Conservation (phyloP, 2,888 invertebrate genomes). For the Schizaphis graminum region DNA sequence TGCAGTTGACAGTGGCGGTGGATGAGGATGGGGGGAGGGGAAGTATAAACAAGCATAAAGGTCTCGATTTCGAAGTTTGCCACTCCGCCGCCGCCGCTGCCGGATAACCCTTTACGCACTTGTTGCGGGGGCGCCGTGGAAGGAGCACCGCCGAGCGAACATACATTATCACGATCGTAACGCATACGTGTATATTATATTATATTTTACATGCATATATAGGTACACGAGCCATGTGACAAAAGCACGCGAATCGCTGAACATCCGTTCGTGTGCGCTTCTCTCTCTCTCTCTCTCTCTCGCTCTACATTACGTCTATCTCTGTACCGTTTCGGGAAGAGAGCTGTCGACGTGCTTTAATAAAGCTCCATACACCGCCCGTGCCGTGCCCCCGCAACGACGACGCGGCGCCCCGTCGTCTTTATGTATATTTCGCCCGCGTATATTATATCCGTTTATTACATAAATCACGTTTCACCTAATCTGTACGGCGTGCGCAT, state of each 20-base stretch:
- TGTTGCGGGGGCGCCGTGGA: not conserved
- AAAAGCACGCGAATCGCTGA: constrained; percentile 38
- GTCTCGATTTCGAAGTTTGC: constrained; percentile 37
- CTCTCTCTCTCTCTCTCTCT: not conserved
- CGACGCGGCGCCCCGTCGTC: not conserved
- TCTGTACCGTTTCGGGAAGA: not conserved
- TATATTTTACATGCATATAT: not conserved
- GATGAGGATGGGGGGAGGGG: not conserved
- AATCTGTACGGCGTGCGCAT: constrained; percentile 40
- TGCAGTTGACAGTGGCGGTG: not conserved
- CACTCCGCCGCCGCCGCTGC: too few relatives aligned
- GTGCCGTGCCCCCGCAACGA: not conserved
- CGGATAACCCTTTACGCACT: constrained; percentile 19
- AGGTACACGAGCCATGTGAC: not conserved
- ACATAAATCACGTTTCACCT: constrained; percentile 57
- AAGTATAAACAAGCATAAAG: not conserved
- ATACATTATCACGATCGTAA: constrained; percentile 26
- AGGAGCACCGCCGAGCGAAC: too few relatives aligned
- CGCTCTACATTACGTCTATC: not conserved
- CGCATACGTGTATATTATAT: not conserved
- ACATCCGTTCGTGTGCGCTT: constrained; percentile 1
- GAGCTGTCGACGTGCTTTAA: constrained; percentile 55
- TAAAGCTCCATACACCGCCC: constrained; percentile 23
- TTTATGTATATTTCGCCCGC: not conserved
- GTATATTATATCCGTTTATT: constrained; percentile 49